These are phyloP conservation scores for Watsonalla cultraria DNA, from an alignment of 2,888 invertebrate species.

Conservation along the genomic window DNA sequence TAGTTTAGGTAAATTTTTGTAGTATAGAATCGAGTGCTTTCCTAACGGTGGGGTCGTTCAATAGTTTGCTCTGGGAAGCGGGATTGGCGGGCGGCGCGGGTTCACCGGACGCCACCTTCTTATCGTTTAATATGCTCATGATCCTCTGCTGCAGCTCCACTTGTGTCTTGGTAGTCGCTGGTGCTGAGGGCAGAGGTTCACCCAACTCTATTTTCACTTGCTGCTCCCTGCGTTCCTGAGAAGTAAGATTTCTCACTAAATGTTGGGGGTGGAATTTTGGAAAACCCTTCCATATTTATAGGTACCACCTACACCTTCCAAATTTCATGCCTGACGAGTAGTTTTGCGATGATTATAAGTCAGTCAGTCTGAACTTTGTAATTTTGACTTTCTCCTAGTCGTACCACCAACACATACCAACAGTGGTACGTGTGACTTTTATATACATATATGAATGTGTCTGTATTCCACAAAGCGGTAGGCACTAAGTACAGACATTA, in stretches of 20 bases:
- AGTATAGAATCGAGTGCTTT: slow-evolving; percentile 86
- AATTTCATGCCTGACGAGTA: too few relatives aligned
- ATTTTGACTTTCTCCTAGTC: too few relatives aligned
- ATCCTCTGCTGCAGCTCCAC: slow-evolving; percentile 88
- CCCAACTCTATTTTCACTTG: slow-evolving; percentile 87
- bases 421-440: too few relatives aligned
- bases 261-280: background rate
- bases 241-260: background rate
- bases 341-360: too few relatives aligned
- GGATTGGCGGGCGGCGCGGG: slow-evolving; percentile 31
- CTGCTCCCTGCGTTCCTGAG: slow-evolving; percentile 84
- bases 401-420: too few relatives aligned
- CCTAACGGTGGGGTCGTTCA: slow-evolving; percentile 88
- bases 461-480: too few relatives aligned
- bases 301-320: too few relatives aligned
- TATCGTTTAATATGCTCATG: slow-evolving; percentile 87
- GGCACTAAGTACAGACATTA: too few relatives aligned
- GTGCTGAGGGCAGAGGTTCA: slow-evolving; percentile 76
- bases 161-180: slow-evolving; percentile 76
- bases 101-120: slow-evolving; percentile 50
- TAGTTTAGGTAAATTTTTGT: slow-evolving; percentile 54
- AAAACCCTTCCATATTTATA: background rate
- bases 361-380: too few relatives aligned
- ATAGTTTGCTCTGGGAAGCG: slow-evolving; percentile 73
- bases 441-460: too few relatives aligned